Evolutionary conservation across 1,140 invertebrate species (phyloP).

Genomic region (Brachionus angularis): DNA sequence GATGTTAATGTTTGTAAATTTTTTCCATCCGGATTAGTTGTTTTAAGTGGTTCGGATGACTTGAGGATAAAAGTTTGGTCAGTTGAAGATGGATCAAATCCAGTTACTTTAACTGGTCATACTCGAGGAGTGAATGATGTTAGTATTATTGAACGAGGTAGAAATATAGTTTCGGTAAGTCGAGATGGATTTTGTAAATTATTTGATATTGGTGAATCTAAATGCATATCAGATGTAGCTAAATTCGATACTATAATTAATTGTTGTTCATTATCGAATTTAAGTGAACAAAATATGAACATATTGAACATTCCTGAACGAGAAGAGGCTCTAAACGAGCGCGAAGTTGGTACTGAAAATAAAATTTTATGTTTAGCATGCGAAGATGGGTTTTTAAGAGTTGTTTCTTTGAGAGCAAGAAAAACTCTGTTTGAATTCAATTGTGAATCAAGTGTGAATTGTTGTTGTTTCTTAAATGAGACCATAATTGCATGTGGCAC

Average conservation of each 20-base stretch:
- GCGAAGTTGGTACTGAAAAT: slow-evolving; percentile 65
- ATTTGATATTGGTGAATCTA: slow-evolving; percentile 68
- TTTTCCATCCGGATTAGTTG: slow-evolving; percentile 69
- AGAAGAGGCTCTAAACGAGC: slow-evolving; percentile 56
- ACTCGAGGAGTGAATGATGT: slow-evolving; percentile 63
- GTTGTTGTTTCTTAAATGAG: slow-evolving; percentile 54
- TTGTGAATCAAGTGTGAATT: slow-evolving; percentile 59
- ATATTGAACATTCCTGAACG: slow-evolving; percentile 11
- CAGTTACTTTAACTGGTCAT: slow-evolving; percentile 67
- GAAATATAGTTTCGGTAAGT: slow-evolving; percentile 69
- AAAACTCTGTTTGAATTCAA: slow-evolving; percentile 48
- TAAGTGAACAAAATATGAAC: slow-evolving; percentile 6
- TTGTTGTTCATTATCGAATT: slow-evolving; percentile 24
- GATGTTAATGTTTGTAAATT: slow-evolving; percentile 68
- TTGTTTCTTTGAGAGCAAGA: slow-evolving; percentile 58
- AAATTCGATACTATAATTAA: slow-evolving; percentile 47
- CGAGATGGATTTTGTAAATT: slow-evolving; percentile 68
- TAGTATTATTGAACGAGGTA: slow-evolving; percentile 67
- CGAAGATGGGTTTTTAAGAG: slow-evolving; percentile 64
- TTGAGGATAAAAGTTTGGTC: slow-evolving; percentile 69
- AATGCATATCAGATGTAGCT: slow-evolving; percentile 61
- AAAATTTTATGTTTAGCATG: slow-evolving; percentile 65
- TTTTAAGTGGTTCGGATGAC: slow-evolving; percentile 68
- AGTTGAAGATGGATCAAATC: slow-evolving; percentile 66
- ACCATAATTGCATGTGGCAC: slow-evolving; percentile 54